Evolutionary conservation across 2,113 vertebrate genomes (phyloP).

Genomic region (Sapayoa aenigma): DNA sequence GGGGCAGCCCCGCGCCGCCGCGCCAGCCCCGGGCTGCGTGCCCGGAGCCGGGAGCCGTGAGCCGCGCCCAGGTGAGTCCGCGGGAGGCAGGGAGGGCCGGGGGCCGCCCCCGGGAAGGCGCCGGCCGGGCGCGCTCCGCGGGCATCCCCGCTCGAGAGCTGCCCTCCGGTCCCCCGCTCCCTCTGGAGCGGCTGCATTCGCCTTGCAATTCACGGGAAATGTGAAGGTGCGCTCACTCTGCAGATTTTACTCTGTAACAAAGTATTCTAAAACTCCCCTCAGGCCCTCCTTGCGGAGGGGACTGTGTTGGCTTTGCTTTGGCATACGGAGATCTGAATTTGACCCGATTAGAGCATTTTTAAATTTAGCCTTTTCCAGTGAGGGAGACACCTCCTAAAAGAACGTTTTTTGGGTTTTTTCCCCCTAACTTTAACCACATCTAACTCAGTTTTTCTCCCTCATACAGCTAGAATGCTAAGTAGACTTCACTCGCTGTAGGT

Average conservation of each 20-base stretch:
- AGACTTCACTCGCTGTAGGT: neutral
- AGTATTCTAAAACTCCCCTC: neutral
- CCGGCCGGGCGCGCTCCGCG: neutral
- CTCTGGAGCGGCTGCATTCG: neutral
- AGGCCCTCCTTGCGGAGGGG: neutral
- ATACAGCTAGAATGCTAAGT: neutral
- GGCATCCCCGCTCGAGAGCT: neutral
- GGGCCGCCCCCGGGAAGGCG: neutral
- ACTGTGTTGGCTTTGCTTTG: neutral
- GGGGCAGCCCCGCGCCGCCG: conserved; percentile 67
- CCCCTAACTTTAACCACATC: neutral
- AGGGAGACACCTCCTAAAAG: neutral
- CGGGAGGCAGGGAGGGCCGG: neutral
- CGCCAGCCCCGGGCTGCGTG: conserved; percentile 72
- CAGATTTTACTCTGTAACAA: neutral
- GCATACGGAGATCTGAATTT: neutral
- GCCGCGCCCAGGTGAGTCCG: neutral
- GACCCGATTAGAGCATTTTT: neutral
- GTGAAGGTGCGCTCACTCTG: neutral
- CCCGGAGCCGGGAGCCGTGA: conserved; percentile 42
- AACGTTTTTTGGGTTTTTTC: rapidly evolving
- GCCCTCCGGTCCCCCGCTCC: rapidly evolving
- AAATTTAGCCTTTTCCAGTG: neutral
- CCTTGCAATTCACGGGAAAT: neutral
- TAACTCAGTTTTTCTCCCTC: neutral